Percentiles rank a stretch among this genome's conserved stretches.
These are phyloP conservation scores for Tragelaphus scriptus DNA, from an alignment of 2,113 vertebrate species.

Conservation along the genomic window DNA sequence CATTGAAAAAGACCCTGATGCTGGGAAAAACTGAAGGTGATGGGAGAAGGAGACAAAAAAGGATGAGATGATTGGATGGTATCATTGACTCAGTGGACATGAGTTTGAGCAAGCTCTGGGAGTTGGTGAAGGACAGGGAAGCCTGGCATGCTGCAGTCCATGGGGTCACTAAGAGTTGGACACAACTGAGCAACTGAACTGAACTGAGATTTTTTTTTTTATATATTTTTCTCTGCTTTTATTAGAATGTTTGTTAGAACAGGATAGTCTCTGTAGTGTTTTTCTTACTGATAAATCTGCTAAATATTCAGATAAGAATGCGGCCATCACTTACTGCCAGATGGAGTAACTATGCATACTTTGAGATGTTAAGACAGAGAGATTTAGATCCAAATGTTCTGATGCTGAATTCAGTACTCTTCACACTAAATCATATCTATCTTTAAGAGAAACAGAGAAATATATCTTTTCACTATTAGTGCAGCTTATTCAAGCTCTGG, in stretches of 20 bases:
- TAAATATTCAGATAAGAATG: neutral
- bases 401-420: neutral
- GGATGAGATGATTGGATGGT: neutral
- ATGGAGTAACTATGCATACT: neutral
- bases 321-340: neutral
- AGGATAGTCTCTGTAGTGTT: neutral
- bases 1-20: neutral
- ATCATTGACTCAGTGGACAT: rapidly evolving
- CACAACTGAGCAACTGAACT: neutral
- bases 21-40: rapidly evolving
- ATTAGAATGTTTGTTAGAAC: neutral
- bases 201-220: neutral
- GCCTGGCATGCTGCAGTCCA: neutral
- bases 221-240: neutral
- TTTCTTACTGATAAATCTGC: neutral
- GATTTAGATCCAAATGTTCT: neutral
- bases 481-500: neutral
- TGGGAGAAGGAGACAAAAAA: neutral
- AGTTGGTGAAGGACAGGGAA: neutral
- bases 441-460: neutral
- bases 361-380: neutral
- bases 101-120: neutral
- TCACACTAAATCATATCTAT: neutral
- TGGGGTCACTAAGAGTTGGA: neutral
- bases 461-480: neutral